Evolutionary conservation across 1,140 invertebrate genomes (phyloP).

Genomic region (Pseudomyrmex cubaensis): DNA sequence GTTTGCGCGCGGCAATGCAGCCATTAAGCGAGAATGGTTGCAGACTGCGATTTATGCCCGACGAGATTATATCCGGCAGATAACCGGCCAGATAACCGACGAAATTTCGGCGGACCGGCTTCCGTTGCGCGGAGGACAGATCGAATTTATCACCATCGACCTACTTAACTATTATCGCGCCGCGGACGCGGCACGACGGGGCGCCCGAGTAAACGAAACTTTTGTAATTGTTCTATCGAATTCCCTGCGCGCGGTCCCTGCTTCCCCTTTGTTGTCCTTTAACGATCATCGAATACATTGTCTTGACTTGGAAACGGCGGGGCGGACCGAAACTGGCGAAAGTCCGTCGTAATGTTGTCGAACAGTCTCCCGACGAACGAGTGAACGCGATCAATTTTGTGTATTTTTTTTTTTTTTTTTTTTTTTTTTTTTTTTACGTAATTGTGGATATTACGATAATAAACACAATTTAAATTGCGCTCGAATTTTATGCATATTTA

Average conservation of each 20-base stretch:
- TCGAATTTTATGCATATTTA: neutral
- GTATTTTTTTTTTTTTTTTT: too few species aligned
- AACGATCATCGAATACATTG: slow-evolving; percentile 54
- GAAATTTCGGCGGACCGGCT: slow-evolving; percentile 64
- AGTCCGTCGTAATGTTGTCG: slow-evolving; percentile 10
- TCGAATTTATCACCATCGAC: slow-evolving; percentile 82
- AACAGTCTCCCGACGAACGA: neutral
- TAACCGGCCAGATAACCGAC: slow-evolving; percentile 76
- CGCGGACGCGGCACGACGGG: neutral
- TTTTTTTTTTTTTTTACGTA: too few species aligned
- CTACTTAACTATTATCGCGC: slow-evolving; percentile 70
- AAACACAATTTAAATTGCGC: slow-evolving; percentile 5
- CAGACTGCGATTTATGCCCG: slow-evolving; percentile 76
- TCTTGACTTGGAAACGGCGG: slow-evolving; percentile 37
- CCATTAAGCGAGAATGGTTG: slow-evolving; percentile 74
- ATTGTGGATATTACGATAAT: neutral
- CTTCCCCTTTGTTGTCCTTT: slow-evolving; percentile 38
- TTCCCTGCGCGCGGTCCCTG: neutral
- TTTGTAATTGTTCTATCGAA: slow-evolving; percentile 77
- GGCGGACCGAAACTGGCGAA: neutral
- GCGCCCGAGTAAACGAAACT: slow-evolving; percentile 74
- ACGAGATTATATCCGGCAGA: slow-evolving; percentile 79
- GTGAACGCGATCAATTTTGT: slow-evolving; percentile 1
- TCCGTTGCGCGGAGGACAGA: slow-evolving; percentile 61
- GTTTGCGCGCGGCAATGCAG: slow-evolving; percentile 51